Conservation (phyloP, 35 echinoderm and acorn worm species). For the Hemicentrotus pulcherrimus region DNA sequence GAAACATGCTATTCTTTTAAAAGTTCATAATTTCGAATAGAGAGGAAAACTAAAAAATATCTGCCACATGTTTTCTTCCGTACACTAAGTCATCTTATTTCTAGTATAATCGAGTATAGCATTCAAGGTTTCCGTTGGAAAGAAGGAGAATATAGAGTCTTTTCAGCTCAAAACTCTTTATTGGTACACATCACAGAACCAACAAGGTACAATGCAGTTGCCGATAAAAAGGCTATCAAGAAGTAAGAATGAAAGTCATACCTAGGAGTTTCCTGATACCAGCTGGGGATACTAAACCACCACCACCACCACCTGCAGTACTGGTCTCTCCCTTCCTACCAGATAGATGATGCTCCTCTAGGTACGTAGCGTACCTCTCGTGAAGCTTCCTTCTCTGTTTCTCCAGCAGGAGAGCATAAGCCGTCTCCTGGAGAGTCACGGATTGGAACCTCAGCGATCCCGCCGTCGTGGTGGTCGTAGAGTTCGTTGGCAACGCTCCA, state of each 20-base stretch:
- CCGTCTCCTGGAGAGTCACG: constrained; percentile 81
- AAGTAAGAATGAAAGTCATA: neutral
- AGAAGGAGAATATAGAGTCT: too few species aligned
- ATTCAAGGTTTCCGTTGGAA: too few species aligned
- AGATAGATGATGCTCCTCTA: constrained; percentile 73
- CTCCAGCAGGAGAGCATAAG: constrained; percentile 73
- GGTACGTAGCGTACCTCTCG: constrained; percentile 76
- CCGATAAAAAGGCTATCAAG: neutral
- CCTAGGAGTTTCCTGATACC: constrained; percentile 31
- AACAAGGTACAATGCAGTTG: too few species aligned
- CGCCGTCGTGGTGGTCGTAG: neutral
- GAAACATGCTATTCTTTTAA: too few species aligned
- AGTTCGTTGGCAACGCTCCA: neutral
- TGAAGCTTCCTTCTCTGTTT: constrained; percentile 90
- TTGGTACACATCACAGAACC: too few species aligned
- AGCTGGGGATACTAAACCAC: neutral
- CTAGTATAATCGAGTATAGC: too few species aligned
- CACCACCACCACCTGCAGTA: neutral
- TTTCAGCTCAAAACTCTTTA: too few species aligned
- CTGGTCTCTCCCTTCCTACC: constrained; percentile 43
- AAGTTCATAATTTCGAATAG: too few species aligned
- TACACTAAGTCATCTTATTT: neutral
- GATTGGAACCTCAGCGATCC: constrained; percentile 78
- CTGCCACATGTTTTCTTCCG: neutral
- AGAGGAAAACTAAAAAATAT: neutral